Evolutionary conservation across 2,888 invertebrate species (phyloP).

Genomic region (Abscondita cerata): DNA sequence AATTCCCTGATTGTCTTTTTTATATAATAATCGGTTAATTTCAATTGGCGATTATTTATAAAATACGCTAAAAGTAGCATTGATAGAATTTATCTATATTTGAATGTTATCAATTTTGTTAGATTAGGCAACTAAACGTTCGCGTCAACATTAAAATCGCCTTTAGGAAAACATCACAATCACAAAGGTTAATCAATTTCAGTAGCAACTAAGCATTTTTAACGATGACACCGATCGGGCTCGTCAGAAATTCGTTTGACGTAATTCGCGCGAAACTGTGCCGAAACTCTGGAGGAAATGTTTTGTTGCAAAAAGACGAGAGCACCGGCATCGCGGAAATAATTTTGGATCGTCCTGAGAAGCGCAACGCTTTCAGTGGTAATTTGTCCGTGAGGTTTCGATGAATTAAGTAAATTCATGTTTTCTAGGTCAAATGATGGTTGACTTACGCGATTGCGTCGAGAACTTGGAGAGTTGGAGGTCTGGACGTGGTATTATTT

Average conservation of each 20-base stretch:
- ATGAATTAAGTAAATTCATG: neutral
- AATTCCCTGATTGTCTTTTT: too few relatives aligned
- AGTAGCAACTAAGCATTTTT: too few relatives aligned
- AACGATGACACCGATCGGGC: too few relatives aligned
- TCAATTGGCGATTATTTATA: too few relatives aligned
- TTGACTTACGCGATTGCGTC: constrained; percentile 48
- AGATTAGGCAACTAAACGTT: too few relatives aligned
- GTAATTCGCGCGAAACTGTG: constrained; percentile 41
- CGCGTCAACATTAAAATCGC: too few relatives aligned
- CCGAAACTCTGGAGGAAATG: constrained; percentile 44
- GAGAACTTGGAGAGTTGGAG: constrained; percentile 48
- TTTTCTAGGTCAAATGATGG: constrained; percentile 52
- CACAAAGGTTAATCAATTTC: too few relatives aligned
- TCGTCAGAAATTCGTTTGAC: constrained; percentile 18
- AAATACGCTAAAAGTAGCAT: too few relatives aligned
- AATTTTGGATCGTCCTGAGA: constrained; percentile 46
- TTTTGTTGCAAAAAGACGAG: constrained; percentile 43
- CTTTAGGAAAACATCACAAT: too few relatives aligned
- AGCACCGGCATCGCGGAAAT: constrained; percentile 49
- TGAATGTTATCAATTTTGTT: too few relatives aligned
- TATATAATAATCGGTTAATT: too few relatives aligned
- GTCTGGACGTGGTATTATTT: constrained; percentile 50
- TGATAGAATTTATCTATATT: too few relatives aligned
- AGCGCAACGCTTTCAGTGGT: constrained; percentile 53
- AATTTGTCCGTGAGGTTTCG: constrained; percentile 19